phyloP scores from a whole-genome alignment of 2,888 invertebrate genomes.

The Octonoba sinensis region DNA sequence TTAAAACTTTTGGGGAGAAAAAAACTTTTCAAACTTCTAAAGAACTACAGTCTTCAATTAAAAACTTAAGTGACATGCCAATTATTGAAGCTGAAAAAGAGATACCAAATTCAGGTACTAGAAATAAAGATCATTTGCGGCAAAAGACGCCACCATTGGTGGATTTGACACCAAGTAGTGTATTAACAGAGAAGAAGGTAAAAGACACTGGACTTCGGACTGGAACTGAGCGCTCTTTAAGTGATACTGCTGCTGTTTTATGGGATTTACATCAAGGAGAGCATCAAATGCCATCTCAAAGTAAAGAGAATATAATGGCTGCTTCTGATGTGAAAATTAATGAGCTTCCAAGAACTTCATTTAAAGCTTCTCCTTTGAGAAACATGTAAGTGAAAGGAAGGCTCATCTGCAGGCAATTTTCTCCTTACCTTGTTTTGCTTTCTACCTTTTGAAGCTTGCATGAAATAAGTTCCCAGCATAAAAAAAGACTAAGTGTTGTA shows the following conservation, averaged over 20 bases:
- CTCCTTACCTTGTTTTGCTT: background rate
- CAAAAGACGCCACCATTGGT: slow-evolving; percentile 13
- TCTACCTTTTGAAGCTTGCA: background rate
- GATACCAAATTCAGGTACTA: slow-evolving; percentile 9
- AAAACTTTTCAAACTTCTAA: slow-evolving; percentile 15
- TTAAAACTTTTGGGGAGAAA: slow-evolving; percentile 37
- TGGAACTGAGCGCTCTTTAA: slow-evolving; percentile 51
- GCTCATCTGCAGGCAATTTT: background rate
- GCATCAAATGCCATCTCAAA: slow-evolving; percentile 30
- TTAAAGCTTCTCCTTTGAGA: slow-evolving; percentile 57
- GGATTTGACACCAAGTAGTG: slow-evolving; percentile 1
- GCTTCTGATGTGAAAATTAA: slow-evolving; percentile 56
- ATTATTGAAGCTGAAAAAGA: slow-evolving; percentile 29
- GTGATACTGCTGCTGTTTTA: slow-evolving; percentile 59
- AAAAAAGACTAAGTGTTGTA: too few relatives aligned
- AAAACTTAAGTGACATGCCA: slow-evolving; percentile 12
- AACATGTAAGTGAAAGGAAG: slow-evolving; percentile 55
- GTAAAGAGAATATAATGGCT: slow-evolving; percentile 45
- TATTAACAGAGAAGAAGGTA: slow-evolving; percentile 4
- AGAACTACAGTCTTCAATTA: slow-evolving; percentile 23
- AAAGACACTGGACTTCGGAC: slow-evolving; percentile 39
- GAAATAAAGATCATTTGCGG: background rate
- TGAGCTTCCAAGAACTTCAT: slow-evolving; percentile 47
- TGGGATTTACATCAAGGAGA: slow-evolving; percentile 59
- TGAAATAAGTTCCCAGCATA: too few relatives aligned